Conservation (phyloP, 2,888 invertebrate species). For the Aricia artaxerxes region DNA sequence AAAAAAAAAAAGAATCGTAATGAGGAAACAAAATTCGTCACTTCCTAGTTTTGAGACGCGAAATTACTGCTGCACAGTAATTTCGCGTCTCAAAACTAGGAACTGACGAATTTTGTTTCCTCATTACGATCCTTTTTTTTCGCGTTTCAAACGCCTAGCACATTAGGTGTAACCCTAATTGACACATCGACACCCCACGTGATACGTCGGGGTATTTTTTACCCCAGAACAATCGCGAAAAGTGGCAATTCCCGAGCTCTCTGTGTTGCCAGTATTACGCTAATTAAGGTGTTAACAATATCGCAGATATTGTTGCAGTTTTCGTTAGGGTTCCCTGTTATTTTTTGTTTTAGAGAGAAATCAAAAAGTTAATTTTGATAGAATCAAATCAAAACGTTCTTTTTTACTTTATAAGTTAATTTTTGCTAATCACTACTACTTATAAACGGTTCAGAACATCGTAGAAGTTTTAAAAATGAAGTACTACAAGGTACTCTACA, state of each 20-base stretch:
- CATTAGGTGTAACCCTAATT: slow-evolving; percentile 52
- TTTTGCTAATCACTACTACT: too few relatives aligned
- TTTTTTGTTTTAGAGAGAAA: not conserved
- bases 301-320: slow-evolving; percentile 44
- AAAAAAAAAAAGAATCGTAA: too few relatives aligned
- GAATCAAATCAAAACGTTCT: too few relatives aligned
- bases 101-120: slow-evolving; percentile 2
- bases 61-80: not conserved
- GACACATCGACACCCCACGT: slow-evolving; percentile 54
- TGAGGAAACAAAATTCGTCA: too few relatives aligned
- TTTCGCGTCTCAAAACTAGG: slow-evolving; percentile 4
- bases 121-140: not conserved
- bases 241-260: slow-evolving; percentile 65
- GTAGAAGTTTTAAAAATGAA: too few relatives aligned
- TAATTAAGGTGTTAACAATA: slow-evolving; percentile 63
- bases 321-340: slow-evolving; percentile 46
- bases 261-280: slow-evolving; percentile 54
- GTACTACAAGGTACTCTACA: too few relatives aligned
- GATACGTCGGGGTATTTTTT: slow-evolving; percentile 48
- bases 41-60: too few relatives aligned
- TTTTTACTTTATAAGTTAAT: too few relatives aligned
- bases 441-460: too few relatives aligned
- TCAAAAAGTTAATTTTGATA: not conserved
- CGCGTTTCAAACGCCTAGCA: slow-evolving; percentile 5
- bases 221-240: slow-evolving; percentile 51